Conservation (phyloP, 2,797 vertebrate species). For the Agapornis canus region DNA sequence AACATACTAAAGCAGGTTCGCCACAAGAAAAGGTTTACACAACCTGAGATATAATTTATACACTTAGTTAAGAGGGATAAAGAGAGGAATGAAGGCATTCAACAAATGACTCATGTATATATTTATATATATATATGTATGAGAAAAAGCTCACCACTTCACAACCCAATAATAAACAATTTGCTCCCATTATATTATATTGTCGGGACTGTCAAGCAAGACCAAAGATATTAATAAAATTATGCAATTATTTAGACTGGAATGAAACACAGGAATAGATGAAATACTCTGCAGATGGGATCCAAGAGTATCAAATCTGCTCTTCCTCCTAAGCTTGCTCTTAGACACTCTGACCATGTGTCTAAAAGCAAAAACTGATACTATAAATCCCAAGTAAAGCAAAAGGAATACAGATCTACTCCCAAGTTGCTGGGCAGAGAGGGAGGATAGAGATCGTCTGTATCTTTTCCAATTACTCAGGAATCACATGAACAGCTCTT, state of each 20-base stretch:
- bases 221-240: not conserved
- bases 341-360: not conserved
- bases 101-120: not conserved
- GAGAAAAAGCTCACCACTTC: conserved; percentile 4
- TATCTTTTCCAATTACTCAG: not conserved
- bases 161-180: conserved; percentile 8
- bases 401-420: not conserved
- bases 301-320: not conserved
- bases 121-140: not conserved
- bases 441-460: not conserved
- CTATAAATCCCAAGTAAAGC: not conserved
- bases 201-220: not conserved
- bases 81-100: not conserved
- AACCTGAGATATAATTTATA: not conserved
- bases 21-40: not conserved
- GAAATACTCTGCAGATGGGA: not conserved
- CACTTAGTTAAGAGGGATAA: not conserved
- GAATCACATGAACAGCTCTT: not conserved
- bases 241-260: not conserved
- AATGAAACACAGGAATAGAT: not conserved
- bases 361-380: not conserved
- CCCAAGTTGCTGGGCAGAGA: not conserved
- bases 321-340: not conserved
- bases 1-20: not conserved
- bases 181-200: not conserved